Evolutionary conservation across 2,888 invertebrate genomes (phyloP).

Genomic region (Melipona beecheii): DNA sequence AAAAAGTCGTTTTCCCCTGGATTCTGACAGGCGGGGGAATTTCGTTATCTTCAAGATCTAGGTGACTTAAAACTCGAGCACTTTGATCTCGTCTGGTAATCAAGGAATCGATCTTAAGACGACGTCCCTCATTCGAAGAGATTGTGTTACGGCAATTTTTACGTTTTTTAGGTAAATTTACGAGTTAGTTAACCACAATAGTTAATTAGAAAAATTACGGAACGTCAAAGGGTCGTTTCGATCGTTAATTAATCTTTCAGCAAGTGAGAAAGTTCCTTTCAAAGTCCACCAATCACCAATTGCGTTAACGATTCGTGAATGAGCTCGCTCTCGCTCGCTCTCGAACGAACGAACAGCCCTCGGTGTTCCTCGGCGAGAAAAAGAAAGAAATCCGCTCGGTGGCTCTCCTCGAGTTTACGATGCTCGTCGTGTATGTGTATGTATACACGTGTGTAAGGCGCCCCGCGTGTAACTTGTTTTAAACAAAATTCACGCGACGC

Average conservation of each 20-base stretch:
- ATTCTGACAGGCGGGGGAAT: conserved; percentile 37
- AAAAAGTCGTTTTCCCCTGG: conserved; percentile 40
- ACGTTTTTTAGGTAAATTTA: no score
- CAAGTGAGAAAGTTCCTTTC: no score
- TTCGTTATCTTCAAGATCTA: conserved; percentile 67
- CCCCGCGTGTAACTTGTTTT: conserved; percentile 14
- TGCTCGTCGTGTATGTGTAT: neutral
- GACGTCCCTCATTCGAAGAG: no score
- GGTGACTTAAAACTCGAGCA: conserved; percentile 70
- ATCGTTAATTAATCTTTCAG: no score
- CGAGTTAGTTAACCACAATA: no score
- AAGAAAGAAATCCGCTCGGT: neutral
- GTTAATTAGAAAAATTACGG: no score
- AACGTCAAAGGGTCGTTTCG: no score
- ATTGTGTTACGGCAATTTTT: no score
- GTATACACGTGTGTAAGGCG: no score
- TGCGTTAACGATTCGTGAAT: conserved; percentile 67
- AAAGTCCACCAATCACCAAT: no score
- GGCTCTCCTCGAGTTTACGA: conserved; percentile 29
- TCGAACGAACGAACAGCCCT: neutral
- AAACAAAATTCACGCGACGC: conserved; percentile 32
- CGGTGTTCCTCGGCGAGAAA: neutral
- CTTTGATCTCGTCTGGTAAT: conserved; percentile 41
- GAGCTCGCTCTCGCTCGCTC: conserved; percentile 30
- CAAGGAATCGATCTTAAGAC: conserved; percentile 33